These are phyloP conservation scores for Calliopsis andreniformis DNA, from an alignment of 1,140 invertebrate species.

Conservation along the genomic window DNA sequence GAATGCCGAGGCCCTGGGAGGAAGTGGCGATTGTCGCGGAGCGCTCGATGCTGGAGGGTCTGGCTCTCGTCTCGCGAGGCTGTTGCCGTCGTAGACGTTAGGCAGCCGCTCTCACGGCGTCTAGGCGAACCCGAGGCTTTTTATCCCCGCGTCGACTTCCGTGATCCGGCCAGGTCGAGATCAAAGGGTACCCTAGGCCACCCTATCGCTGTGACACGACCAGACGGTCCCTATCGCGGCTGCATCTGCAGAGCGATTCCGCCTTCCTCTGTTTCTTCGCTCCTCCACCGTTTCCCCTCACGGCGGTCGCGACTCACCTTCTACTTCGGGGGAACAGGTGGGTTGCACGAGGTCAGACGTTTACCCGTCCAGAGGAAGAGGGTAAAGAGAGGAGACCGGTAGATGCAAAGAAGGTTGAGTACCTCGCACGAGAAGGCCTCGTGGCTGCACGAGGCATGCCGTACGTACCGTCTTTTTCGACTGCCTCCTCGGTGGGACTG, in stretches of 20 bases:
- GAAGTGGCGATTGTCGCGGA: too few species aligned
- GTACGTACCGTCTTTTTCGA: slow-evolving; percentile 56
- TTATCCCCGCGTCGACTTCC: slow-evolving; percentile 34
- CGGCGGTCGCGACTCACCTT: slow-evolving; percentile 18
- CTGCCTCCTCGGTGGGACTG: not conserved
- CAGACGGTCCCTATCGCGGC: slow-evolving; percentile 18
- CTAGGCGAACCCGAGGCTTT: too few species aligned
- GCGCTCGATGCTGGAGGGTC: too few species aligned
- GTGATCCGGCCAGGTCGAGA: slow-evolving; percentile 33
- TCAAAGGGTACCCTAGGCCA: slow-evolving; percentile 32
- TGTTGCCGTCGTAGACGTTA: too few species aligned
- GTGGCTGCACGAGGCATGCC: slow-evolving; percentile 63
- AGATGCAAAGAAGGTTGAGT: slow-evolving; percentile 74
- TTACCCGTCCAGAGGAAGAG: slow-evolving; percentile 59
- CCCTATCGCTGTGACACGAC: not conserved
- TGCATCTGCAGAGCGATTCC: slow-evolving; percentile 12
- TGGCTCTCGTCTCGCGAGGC: too few species aligned
- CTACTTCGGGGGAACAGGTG: slow-evolving; percentile 48
- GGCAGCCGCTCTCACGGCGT: too few species aligned
- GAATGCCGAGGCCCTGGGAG: not conserved
- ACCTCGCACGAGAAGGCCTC: slow-evolving; percentile 66
- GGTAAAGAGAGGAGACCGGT: slow-evolving; percentile 48
- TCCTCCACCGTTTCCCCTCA: slow-evolving; percentile 15
- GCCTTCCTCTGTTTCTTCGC: not conserved
- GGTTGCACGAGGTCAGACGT: slow-evolving; percentile 59